A percentile compares a stretch with the other conserved stretches of the same genome.
Conservation (phyloP, 1,140 invertebrate genomes). For the Metaphire vulgaris region DNA sequence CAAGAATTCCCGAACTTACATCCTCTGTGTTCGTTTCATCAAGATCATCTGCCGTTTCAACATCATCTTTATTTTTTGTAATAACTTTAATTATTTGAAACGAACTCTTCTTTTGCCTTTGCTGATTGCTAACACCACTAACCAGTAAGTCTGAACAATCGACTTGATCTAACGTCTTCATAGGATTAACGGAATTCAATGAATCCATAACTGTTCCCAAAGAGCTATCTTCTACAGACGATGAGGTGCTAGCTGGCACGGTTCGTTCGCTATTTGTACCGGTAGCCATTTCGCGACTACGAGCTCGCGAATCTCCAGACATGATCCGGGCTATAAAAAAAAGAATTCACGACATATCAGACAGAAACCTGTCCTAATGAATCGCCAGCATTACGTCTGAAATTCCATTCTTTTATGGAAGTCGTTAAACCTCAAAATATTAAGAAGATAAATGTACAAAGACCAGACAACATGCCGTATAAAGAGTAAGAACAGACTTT, state of each 20-base stretch:
- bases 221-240: neutral
- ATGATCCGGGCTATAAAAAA: neutral
- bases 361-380: neutral
- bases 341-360: neutral
- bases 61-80: conserved; percentile 11
- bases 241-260: neutral
- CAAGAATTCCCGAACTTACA: conserved; percentile 13
- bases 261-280: neutral
- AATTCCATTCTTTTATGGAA: neutral
- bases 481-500: neutral
- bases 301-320: neutral
- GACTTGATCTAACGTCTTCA: neutral
- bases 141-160: neutral
- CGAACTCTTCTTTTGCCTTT: conserved; percentile 18
- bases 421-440: neutral
- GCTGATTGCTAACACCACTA: neutral
- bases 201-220: neutral
- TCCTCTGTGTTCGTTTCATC: conserved; percentile 24
- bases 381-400: neutral
- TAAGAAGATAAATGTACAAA: neutral
- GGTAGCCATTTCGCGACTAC: neutral
- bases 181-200: neutral
- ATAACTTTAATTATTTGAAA: conserved; percentile 21
- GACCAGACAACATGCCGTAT: neutral
- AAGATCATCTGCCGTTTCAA: conserved; percentile 5